Evolutionary conservation across 2,797 vertebrate genomes (phyloP).

Genomic region (Melopsittacus undulatus): DNA sequence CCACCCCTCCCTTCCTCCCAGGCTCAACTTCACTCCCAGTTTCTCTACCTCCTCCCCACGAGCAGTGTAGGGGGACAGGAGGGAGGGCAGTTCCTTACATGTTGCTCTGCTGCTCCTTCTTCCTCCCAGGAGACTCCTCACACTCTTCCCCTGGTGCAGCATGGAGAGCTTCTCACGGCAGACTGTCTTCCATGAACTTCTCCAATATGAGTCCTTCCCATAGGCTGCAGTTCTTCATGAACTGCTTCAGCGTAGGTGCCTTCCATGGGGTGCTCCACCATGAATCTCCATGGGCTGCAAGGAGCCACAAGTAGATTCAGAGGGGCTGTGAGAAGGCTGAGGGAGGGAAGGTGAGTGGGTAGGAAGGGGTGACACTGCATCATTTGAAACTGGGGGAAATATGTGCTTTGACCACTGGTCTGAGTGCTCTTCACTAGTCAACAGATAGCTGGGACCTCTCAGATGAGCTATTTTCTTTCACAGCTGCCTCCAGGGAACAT

Average conservation of each 20-base stretch:
- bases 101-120: neutral
- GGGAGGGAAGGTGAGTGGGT: neutral
- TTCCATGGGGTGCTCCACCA: too few relatives aligned
- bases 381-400: neutral
- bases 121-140: neutral
- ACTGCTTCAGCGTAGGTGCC: neutral
- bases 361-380: neutral
- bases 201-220: neutral
- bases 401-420: neutral
- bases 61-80: fast-evolving
- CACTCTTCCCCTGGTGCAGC: neutral
- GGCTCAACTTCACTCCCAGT: neutral
- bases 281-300: neutral
- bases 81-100: neutral
- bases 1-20: neutral
- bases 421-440: neutral
- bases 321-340: neutral
- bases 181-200: neutral
- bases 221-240: neutral
- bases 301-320: neutral
- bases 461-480: neutral
- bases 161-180: neutral
- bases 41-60: neutral
- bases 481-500: neutral
- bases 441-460: neutral